A percentile compares a stretch with the other conserved stretches of the same genome.
These are phyloP conservation scores for Thalassophryne amazonica DNA, from an alignment of 2,797 vertebrate genomes.

Conservation along the genomic window DNA sequence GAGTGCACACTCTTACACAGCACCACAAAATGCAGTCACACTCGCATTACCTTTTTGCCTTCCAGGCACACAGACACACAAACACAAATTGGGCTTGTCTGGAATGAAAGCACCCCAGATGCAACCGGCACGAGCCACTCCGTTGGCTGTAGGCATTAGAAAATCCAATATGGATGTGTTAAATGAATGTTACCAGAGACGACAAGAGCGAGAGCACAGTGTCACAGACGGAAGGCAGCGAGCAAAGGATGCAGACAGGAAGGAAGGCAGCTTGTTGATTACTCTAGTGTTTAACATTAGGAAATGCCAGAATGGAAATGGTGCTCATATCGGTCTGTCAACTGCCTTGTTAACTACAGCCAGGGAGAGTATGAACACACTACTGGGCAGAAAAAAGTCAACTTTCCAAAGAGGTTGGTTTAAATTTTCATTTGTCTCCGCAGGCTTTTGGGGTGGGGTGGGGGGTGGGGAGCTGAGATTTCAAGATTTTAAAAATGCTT, in stretches of 20 bases:
- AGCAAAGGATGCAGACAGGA: constrained; percentile 48
- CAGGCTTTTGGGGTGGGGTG: constrained; percentile 13
- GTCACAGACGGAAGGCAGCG: background rate
- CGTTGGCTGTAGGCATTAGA: constrained; percentile 47
- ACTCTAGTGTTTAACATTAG: constrained; percentile 75
- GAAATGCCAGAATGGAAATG: constrained; percentile 70
- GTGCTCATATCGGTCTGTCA: constrained; percentile 64
- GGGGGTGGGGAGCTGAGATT: constrained; percentile 37
- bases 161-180: constrained; percentile 71
- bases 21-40: background rate
- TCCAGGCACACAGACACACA: constrained; percentile 13
- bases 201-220: constrained; percentile 10
- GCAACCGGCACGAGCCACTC: constrained; percentile 35
- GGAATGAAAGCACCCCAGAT: constrained; percentile 56
- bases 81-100: constrained; percentile 57
- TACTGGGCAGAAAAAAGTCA: constrained; percentile 40
- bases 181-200: constrained; percentile 55
- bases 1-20: constrained; percentile 2
- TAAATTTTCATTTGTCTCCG: constrained; percentile 62
- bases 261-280: constrained; percentile 70
- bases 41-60: constrained; percentile 6
- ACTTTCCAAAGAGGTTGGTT: constrained; percentile 44
- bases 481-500: constrained; percentile 24
- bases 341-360: constrained; percentile 69
- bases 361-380: constrained; percentile 40